Evolutionary conservation across 2,888 invertebrate species (phyloP).

Genomic region (Polietes domitor): DNA sequence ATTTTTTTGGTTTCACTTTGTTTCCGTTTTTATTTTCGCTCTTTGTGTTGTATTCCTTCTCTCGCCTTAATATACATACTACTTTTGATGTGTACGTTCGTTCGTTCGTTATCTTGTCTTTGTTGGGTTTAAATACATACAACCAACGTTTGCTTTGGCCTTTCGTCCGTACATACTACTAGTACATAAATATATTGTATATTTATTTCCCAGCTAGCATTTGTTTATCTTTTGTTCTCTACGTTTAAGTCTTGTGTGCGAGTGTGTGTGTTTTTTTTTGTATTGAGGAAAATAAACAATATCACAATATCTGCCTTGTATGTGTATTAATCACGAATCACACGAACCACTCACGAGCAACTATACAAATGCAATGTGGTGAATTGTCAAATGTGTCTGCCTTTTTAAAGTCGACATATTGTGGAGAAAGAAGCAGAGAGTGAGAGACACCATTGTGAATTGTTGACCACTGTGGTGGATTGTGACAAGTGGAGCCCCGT

Average conservation of each 20-base stretch:
- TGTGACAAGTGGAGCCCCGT: neutral
- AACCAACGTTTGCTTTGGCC: conserved; percentile 3
- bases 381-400: conserved; percentile 48
- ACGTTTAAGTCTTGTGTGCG: neutral
- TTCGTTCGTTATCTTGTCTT: neutral
- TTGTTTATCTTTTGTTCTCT: conserved; percentile 46
- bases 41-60: neutral
- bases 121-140: conserved; percentile 26
- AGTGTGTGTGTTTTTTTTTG: neutral
- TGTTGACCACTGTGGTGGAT: conserved; percentile 12
- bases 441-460: conserved; percentile 55
- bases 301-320: neutral
- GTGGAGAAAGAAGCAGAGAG: conserved; percentile 7
- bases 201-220: conserved; percentile 35
- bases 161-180: neutral
- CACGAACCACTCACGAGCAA: conserved; percentile 53
- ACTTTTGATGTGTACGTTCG: no score
- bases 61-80: neutral
- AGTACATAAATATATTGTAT: neutral
- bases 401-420: conserved; percentile 57
- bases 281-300: conserved; percentile 46
- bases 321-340: neutral
- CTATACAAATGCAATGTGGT: conserved; percentile 57
- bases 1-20: neutral
- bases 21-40: neutral